Percentiles rank a stretch among this genome's conserved stretches.
Conservation (phyloP, 2,113 vertebrate genomes). For the Lophura nycthemera region DNA sequence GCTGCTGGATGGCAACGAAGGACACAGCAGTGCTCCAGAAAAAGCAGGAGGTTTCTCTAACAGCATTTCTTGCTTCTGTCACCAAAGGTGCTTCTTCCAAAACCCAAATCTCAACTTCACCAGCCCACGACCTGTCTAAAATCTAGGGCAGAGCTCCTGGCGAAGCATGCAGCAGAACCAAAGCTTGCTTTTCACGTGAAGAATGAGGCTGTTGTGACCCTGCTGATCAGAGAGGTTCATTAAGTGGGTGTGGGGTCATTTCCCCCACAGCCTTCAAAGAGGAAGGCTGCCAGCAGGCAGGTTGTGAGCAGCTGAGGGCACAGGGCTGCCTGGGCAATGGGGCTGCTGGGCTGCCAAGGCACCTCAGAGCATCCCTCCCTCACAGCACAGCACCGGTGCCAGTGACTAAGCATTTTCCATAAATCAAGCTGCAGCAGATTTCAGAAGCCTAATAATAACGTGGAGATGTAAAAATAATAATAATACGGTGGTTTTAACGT, state of each 20-base stretch:
- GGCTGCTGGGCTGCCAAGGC: slow-evolving; percentile 44
- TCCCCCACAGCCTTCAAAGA: neutral
- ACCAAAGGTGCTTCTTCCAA: neutral
- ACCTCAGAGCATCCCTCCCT: slow-evolving; percentile 24
- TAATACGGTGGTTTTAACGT: slow-evolving; percentile 16
- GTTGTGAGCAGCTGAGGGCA: neutral
- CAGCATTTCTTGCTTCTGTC: neutral
- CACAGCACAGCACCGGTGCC: slow-evolving; percentile 41
- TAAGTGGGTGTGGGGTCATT: neutral
- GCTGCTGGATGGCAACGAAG: neutral
- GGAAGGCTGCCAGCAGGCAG: neutral
- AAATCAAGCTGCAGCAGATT: slow-evolving; percentile 62
- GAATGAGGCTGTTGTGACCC: neutral
- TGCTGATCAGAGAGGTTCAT: fast-evolving
- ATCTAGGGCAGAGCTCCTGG: neutral
- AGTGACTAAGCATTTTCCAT: slow-evolving; percentile 72
- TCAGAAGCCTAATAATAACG: slow-evolving; percentile 54
- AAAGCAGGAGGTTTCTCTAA: neutral
- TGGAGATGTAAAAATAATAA: slow-evolving; percentile 26
- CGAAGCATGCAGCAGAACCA: neutral
- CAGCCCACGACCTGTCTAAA: neutral
- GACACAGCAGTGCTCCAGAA: neutral
- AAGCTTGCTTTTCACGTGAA: neutral
- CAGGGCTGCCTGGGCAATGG: slow-evolving; percentile 46
- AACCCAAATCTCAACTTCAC: neutral